These are phyloP conservation scores for Exephanes ischioxanthus DNA, from an alignment of 2,888 invertebrate genomes.

Conservation along the genomic window DNA sequence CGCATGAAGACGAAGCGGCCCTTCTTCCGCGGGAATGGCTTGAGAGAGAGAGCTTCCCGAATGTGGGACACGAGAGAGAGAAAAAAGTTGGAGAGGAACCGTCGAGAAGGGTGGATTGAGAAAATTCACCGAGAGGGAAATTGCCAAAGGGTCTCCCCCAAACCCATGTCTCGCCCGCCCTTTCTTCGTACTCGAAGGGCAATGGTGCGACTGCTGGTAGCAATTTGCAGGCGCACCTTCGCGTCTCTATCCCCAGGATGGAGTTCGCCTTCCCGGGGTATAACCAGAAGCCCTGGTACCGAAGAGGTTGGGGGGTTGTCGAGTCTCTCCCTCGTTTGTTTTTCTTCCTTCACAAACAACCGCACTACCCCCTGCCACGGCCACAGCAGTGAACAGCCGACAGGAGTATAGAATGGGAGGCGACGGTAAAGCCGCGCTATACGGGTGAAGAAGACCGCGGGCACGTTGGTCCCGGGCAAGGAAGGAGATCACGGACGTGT, in stretches of 20 bases:
- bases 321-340: conserved; percentile 14
- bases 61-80: conserved; percentile 28
- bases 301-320: background rate
- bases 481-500: conserved; percentile 63
- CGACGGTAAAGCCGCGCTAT: conserved; percentile 23
- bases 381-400: conserved; percentile 1
- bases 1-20: background rate
- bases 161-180: background rate
- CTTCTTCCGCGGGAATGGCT: conserved; percentile 34
- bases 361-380: conserved; percentile 3
- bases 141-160: conserved; percentile 28
- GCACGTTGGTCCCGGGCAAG: conserved; percentile 58
- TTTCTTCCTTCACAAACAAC: background rate
- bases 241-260: background rate
- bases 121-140: conserved; percentile 47
- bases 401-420: background rate
- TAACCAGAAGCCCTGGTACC: conserved; percentile 49
- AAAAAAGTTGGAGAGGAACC: background rate
- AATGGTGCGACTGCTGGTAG: conserved; percentile 48
- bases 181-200: conserved; percentile 8
- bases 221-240: conserved; percentile 61
- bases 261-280: background rate
- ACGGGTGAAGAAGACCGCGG: conserved; percentile 54
- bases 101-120: conserved; percentile 36
- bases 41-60: conserved; percentile 13